Conservation (phyloP, 2,113 vertebrate species). For the Lycaon pictus region DNA sequence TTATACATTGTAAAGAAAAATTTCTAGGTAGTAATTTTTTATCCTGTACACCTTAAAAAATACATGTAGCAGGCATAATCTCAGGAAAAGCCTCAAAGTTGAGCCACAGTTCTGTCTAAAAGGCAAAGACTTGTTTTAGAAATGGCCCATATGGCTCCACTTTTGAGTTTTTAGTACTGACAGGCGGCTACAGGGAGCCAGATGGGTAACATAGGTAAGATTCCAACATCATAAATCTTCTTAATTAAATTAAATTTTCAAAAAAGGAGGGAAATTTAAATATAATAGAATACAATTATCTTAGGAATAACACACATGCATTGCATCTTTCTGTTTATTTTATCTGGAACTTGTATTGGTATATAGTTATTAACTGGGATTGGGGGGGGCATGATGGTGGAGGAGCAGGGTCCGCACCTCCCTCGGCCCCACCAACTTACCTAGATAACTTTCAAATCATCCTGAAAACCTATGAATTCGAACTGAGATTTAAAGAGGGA, state of each 20-base stretch:
- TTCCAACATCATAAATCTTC: slow-evolving; percentile 58
- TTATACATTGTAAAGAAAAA: not conserved
- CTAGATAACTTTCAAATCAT: no score
- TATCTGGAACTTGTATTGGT: slow-evolving; percentile 1
- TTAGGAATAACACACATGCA: not conserved
- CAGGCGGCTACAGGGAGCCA: slow-evolving; percentile 25
- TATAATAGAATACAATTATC: slow-evolving; percentile 31
- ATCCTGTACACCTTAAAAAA: not conserved
- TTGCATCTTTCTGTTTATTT: not conserved
- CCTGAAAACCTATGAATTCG: no score
- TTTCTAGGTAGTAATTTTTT: not conserved
- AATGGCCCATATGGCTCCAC: slow-evolving; percentile 35
- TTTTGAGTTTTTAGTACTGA: slow-evolving; percentile 37
- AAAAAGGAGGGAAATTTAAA: slow-evolving; percentile 24
- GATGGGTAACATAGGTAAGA: slow-evolving; percentile 31
- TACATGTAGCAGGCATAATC: not conserved
- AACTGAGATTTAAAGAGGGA: no score
- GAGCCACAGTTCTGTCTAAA: not conserved
- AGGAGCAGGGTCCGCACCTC: no score
- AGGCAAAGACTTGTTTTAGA: slow-evolving; percentile 60
- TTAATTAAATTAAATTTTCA: slow-evolving; percentile 53
- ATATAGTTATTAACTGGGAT: not conserved
- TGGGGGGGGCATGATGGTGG: no score
- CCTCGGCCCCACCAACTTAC: no score
- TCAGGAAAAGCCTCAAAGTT: slow-evolving; percentile 22